These are phyloP conservation scores for Margaritifera margaritifera DNA, from an alignment of 2,888 invertebrate genomes.

Conservation along the genomic window DNA sequence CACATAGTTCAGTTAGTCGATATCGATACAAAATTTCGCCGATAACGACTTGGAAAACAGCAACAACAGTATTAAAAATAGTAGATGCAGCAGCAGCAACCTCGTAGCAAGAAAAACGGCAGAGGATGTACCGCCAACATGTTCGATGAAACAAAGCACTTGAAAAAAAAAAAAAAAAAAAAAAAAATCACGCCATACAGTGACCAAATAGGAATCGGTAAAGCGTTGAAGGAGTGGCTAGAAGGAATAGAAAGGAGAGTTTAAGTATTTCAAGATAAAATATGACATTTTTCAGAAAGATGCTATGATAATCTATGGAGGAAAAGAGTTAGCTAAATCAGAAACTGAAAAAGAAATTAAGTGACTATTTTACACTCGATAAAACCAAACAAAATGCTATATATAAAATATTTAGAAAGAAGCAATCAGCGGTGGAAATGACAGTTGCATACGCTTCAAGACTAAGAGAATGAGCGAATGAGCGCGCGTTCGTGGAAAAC, in stretches of 20 bases:
- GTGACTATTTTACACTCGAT: slow-evolving; percentile 18
- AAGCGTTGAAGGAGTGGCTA: slow-evolving; percentile 19
- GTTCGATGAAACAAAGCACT: too few species aligned
- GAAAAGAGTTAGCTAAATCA: slow-evolving; percentile 12
- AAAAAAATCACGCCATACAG: too few species aligned
- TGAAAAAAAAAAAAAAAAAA: too few species aligned
- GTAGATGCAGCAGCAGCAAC: too few species aligned
- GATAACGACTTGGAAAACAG: too few species aligned
- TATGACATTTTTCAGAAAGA: slow-evolving; percentile 14
- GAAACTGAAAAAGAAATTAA: slow-evolving; percentile 15
- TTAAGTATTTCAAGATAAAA: slow-evolving; percentile 15
- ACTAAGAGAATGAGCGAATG: slow-evolving; percentile 2
- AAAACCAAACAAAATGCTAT: slow-evolving; percentile 4
- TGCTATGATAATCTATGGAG: slow-evolving; percentile 18
- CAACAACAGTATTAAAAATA: too few species aligned
- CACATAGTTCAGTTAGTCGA: too few species aligned
- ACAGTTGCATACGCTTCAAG: slow-evolving; percentile 7
- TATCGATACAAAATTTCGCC: too few species aligned
- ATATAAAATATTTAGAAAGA: slow-evolving; percentile 2
- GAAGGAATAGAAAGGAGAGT: slow-evolving; percentile 21
- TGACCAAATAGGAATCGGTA: slow-evolving; percentile 8
- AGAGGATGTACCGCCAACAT: too few species aligned
- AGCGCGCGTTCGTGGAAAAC: background rate
- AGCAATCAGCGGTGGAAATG: background rate
- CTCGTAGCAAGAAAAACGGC: too few species aligned